These are phyloP conservation scores for Theodoxus fluviatilis DNA, from an alignment of 2,888 invertebrate species.

Conservation along the genomic window DNA sequence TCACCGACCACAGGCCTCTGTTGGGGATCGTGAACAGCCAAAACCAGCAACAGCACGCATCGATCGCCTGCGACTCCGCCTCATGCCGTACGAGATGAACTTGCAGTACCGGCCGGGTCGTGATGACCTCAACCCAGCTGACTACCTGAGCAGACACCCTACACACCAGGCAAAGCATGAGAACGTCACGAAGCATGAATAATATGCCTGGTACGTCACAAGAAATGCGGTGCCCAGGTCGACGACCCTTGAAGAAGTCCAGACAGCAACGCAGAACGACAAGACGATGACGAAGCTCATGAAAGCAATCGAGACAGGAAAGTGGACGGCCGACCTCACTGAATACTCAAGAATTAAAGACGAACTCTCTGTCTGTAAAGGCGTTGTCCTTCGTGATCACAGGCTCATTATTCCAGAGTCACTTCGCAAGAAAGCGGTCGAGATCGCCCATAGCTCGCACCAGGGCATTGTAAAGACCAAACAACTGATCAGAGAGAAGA, in stretches of 20 bases:
- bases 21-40: slow-evolving; percentile 39
- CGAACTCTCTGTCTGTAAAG: slow-evolving; percentile 26
- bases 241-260: slow-evolving; percentile 33
- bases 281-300: slow-evolving; percentile 28
- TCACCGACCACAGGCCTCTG: slow-evolving; percentile 51
- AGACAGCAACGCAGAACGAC: slow-evolving; percentile 27
- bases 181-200: too few species aligned
- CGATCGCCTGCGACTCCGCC: slow-evolving; percentile 35
- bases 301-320: slow-evolving; percentile 27
- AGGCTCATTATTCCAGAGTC: slow-evolving; percentile 35
- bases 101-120: slow-evolving; percentile 36
- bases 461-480: slow-evolving; percentile 42
- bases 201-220: slow-evolving; percentile 29
- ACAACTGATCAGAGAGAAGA: slow-evolving; percentile 37
- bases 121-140: slow-evolving; percentile 37
- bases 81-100: slow-evolving; percentile 33
- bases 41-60: slow-evolving; percentile 40
- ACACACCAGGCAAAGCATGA: slow-evolving; percentile 16
- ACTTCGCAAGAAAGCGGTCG: slow-evolving; percentile 32
- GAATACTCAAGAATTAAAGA: slow-evolving; percentile 31
- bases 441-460: slow-evolving; percentile 41
- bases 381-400: slow-evolving; percentile 28
- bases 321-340: too few species aligned
- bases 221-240: slow-evolving; percentile 34
- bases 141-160: slow-evolving; percentile 39